Evolutionary conservation across 1,140 invertebrate genomes (phyloP).

Genomic region (Yoshiicerus persimilis): DNA sequence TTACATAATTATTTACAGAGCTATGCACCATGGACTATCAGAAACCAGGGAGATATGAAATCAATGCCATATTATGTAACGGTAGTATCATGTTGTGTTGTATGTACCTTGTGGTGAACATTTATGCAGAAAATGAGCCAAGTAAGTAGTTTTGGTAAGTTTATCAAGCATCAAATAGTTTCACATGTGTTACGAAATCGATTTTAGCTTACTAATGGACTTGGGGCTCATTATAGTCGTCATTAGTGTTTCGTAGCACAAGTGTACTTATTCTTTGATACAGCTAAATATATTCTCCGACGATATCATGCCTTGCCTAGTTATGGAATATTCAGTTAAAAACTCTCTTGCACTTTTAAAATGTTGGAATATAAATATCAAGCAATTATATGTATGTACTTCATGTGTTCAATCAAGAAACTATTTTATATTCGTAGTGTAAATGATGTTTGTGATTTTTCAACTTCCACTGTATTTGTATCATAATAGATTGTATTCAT

Average conservation of each 20-base stretch:
- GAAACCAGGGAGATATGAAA: too few relatives aligned
- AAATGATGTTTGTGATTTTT: not conserved
- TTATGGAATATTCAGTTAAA: not conserved
- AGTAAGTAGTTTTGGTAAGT: too few relatives aligned
- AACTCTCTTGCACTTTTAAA: not conserved
- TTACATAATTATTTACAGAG: too few relatives aligned
- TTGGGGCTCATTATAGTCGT: not conserved
- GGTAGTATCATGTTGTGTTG: too few relatives aligned
- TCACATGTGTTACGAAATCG: not conserved
- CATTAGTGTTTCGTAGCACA: not conserved
- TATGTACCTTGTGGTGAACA: too few relatives aligned
- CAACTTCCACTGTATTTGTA: not conserved
- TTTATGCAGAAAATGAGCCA: too few relatives aligned
- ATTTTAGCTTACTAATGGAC: not conserved
- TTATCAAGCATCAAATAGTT: not conserved
- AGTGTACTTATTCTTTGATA: not conserved
- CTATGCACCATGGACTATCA: too few relatives aligned
- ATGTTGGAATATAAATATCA: not conserved
- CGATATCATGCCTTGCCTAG: not conserved
- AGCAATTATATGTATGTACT: not conserved
- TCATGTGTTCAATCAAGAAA: not conserved
- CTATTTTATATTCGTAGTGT: not conserved
- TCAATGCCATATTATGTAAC: too few relatives aligned
- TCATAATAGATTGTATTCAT: not conserved
- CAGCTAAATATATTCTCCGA: not conserved